Evolutionary conservation across 2,797 vertebrate species (phyloP).

Genomic region (Intellagama lesueurii): DNA sequence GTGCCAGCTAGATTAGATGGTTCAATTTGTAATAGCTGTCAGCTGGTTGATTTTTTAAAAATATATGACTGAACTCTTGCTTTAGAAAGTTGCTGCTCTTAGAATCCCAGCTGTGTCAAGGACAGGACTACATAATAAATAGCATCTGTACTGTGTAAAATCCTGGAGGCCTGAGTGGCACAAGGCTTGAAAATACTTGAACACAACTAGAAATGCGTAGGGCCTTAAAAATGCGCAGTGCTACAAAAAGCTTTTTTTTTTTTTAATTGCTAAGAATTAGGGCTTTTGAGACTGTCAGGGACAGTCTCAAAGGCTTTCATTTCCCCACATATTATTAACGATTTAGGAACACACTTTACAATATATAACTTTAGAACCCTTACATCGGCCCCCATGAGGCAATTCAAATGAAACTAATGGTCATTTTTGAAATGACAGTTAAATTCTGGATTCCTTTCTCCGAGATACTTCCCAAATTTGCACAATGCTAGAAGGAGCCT

Average conservation of each 20-base stretch:
- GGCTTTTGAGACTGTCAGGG: not conserved
- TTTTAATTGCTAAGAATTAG: not conserved
- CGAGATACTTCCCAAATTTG: not conserved
- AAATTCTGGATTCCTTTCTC: not conserved
- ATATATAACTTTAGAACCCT: not conserved
- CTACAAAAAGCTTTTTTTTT: not conserved
- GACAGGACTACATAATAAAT: conserved; percentile 23
- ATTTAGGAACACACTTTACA: not conserved
- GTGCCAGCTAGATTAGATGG: conserved; percentile 22
- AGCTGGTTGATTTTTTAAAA: conserved; percentile 21
- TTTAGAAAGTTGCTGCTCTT: not conserved
- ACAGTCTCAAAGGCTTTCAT: not conserved
- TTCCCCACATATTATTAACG: not conserved
- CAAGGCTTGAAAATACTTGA: not conserved
- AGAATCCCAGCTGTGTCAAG: accelerated
- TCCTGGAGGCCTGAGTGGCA: not conserved
- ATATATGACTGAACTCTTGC: not conserved
- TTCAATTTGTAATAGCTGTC: conserved; percentile 30
- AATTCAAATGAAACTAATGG: not conserved
- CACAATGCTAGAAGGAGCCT: too few species aligned
- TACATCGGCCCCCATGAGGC: not conserved
- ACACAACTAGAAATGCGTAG: not conserved
- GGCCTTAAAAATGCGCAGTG: not conserved
- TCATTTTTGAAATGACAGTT: not conserved
- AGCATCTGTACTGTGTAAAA: not conserved